Percentiles rank a stretch among this genome's conserved stretches.
Conservation (phyloP, 2,888 invertebrate genomes). For the Platerodrilus igneus region DNA sequence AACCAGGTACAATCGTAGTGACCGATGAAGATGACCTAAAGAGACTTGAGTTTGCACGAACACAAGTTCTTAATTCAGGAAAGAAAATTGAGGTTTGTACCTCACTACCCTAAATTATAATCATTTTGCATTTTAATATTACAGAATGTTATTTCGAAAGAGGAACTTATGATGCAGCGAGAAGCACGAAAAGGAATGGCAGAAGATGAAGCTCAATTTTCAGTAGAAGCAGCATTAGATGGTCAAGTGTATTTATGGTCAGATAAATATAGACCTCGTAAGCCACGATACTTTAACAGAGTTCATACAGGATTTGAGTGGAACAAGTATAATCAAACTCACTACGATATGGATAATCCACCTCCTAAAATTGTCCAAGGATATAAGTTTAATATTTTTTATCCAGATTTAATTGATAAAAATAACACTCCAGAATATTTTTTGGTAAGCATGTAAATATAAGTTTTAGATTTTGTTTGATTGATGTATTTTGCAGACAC, state of each 20-base stretch:
- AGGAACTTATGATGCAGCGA: conserved; percentile 65
- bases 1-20: conserved; percentile 70
- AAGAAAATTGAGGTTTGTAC: conserved; percentile 51
- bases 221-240: conserved; percentile 82
- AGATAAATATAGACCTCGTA: conserved; percentile 95
- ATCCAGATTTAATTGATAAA: conserved; percentile 97
- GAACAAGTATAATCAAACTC: conserved; percentile 99
- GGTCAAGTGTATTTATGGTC: conserved; percentile 91
- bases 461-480: neutral
- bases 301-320: conserved; percentile 98
- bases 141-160: conserved; percentile 44
- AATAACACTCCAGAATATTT: conserved; percentile 88
- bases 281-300: conserved; percentile 96
- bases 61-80: conserved; percentile 60
- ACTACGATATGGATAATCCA: conserved; percentile 99
- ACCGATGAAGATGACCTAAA: conserved; percentile 72
- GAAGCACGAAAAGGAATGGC: conserved; percentile 83
- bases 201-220: conserved; percentile 85
- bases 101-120: too few species aligned
- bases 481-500: conserved; percentile 58
- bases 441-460: conserved; percentile 56
- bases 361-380: conserved; percentile 99
- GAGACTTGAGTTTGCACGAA: conserved; percentile 67
- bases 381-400: conserved; percentile 99
- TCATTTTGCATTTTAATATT: conserved; percentile 12